phyloP scores from a whole-genome alignment of 2,113 vertebrate genomes.

The Pogona vitticeps region DNA sequence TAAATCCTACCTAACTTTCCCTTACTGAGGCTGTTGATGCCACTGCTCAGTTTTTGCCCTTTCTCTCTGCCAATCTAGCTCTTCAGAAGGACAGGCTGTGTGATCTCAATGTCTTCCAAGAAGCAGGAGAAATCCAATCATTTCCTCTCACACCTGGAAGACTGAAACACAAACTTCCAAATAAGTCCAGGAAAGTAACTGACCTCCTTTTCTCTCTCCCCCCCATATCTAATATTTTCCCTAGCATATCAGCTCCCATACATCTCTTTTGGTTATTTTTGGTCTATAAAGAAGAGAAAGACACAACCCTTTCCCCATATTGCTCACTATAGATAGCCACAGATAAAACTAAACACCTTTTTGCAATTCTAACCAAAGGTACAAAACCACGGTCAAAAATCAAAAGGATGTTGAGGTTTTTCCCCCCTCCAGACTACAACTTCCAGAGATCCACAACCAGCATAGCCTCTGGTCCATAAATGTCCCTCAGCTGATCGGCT shows the following conservation, averaged over 20 bases:
- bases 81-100: not conserved
- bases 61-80: not conserved
- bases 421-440: no score
- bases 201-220: no score
- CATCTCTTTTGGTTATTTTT: not conserved
- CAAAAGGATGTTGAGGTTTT: no score
- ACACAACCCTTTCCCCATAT: not conserved
- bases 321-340: not conserved
- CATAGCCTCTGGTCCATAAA: no score
- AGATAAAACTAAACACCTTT: not conserved
- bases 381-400: not conserved
- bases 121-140: not conserved
- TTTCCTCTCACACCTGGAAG: not conserved
- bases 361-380: not conserved
- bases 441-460: no score
- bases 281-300: not conserved
- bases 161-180: not conserved
- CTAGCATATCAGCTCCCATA: not conserved
- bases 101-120: not conserved
- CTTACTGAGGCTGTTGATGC: not conserved
- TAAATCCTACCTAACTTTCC: not conserved
- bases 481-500: no score
- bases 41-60: not conserved
- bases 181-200: not conserved
- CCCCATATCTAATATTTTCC: not conserved